Base-by-base conservation (phyloP, 2,113 vertebrate species). In the Lasiurus borealis region DNA sequence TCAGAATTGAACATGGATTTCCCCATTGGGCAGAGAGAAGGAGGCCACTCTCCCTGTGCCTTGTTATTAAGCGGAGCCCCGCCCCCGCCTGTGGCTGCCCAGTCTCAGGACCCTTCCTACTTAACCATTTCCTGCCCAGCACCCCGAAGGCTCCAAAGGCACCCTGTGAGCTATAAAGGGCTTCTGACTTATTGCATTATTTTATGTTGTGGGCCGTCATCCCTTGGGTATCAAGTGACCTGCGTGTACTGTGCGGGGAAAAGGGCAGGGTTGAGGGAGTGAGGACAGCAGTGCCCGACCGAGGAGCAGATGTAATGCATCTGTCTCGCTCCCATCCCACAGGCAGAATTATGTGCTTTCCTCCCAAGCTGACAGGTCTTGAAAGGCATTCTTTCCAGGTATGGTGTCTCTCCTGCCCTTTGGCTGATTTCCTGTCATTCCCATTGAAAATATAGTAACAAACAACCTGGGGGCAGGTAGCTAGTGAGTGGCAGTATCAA, bases 1-100 rank as follows among this genome's bases (percentile, higher is more conserved):
- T 97, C 96, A 92, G 85, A 94, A 93, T 92, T 93, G 93, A 88
- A 94, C 91, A 85, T 88, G 96, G 48, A 95, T 97, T 97, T 96
- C 81, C 96, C 93, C 90, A 64, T 36, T 69, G 87, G 95, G 62
- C 90, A 90, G 87, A 80, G 44, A 75, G 69, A 64, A n/a, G 10
- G 76, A 92, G 96, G 76, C 52, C 82, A 2, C 19, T 8, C 81
- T 96, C 94, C 96, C 92, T 34, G 66, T 15, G 31, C 1, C 3
- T 52, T 3, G 82, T 82, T 82, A 88, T 85, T 93, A 89, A 90
- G 87, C 12, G 8, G 71, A 11, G 31, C 40, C 44, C 57, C 25
- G n/a, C 16, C 91, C 86, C 66, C 50, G 72, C 36, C 44, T 6
- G 23, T 31, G 62, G 69, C 69, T n/a, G 10, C 6, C 31, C 34